Evolutionary conservation across 1,140 invertebrate species (phyloP).

Genomic region (Halesus radiatus): DNA sequence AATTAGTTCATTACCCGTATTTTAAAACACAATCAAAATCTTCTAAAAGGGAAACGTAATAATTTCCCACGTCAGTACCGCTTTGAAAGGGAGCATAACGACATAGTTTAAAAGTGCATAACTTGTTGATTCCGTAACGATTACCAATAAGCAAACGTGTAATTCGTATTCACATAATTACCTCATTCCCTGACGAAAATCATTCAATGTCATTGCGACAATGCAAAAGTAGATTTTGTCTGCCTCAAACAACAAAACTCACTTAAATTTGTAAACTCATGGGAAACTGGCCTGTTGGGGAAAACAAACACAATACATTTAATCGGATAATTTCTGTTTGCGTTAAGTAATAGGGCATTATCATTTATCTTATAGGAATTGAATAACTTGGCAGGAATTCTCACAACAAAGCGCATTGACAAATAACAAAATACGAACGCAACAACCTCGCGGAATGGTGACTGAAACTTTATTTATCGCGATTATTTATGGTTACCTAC

Average conservation of each 20-base stretch:
- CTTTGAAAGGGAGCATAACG: too few species aligned
- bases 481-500: too few species aligned
- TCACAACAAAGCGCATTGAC: slow-evolving; percentile 18
- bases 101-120: background rate
- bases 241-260: background rate
- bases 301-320: slow-evolving; percentile 15
- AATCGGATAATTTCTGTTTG: slow-evolving; percentile 10
- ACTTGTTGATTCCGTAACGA: slow-evolving; percentile 1
- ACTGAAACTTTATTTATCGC: too few species aligned
- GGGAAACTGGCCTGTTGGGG: slow-evolving; percentile 1
- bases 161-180: slow-evolving; percentile 2
- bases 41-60: too few species aligned
- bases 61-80: too few species aligned
- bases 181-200: background rate
- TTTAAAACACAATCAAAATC: too few species aligned
- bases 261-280: slow-evolving; percentile 18
- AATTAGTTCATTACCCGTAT: too few species aligned
- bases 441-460: background rate
- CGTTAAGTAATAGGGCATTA: slow-evolving; percentile 26
- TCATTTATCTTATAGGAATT: slow-evolving; percentile 18
- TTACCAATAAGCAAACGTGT: background rate
- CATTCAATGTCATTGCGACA: slow-evolving; percentile 32
- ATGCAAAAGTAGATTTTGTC: background rate
- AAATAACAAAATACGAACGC: slow-evolving; percentile 1
- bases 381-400: slow-evolving; percentile 19